These are phyloP conservation scores for Gallinago stenura DNA, from an alignment of 2,797 vertebrate species.

Conservation along the genomic window DNA sequence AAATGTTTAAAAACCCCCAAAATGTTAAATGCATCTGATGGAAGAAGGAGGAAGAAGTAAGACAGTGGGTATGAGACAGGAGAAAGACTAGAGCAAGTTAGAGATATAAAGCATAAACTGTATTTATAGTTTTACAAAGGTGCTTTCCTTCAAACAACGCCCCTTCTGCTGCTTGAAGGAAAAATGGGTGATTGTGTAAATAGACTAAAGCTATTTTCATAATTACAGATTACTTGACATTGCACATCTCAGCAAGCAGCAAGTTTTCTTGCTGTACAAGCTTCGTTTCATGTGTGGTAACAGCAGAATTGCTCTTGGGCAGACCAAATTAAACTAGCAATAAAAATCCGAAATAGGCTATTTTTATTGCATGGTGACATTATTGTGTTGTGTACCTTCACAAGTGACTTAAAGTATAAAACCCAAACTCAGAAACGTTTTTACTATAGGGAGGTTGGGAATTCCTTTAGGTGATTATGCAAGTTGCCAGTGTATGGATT, in stretches of 20 bases:
- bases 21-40: neutral
- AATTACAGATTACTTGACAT: neutral
- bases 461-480: neutral
- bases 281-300: neutral
- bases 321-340: neutral
- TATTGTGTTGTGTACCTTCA: neutral
- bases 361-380: neutral
- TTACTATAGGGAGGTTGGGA: neutral
- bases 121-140: neutral
- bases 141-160: neutral
- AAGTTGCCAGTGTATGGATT: neutral
- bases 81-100: neutral
- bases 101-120: neutral
- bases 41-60: neutral
- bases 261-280: neutral
- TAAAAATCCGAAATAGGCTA: neutral
- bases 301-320: neutral
- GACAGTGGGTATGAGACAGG: neutral
- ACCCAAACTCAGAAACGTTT: fast-evolving
- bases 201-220: neutral
- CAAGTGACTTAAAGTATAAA: neutral
- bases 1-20: neutral
- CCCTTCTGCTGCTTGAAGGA: neutral
- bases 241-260: neutral
- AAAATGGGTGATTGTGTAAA: neutral